Conservation (phyloP, 2,888 invertebrate species). For the Ditylenchus weischeri region DNA sequence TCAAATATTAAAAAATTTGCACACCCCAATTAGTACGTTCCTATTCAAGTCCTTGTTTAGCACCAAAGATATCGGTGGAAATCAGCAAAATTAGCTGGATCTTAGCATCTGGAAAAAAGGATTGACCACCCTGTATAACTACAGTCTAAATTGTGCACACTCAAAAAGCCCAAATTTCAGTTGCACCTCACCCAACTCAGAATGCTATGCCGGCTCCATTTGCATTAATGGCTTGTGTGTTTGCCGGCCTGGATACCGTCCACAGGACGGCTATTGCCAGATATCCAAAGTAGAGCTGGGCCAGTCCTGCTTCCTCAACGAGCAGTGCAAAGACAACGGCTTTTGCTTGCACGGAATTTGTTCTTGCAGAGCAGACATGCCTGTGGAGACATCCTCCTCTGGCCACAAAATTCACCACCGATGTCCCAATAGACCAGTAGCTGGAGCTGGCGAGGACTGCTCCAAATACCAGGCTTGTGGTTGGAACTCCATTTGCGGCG, state of each 20-base stretch:
- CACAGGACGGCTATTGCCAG: slow-evolving; percentile 30
- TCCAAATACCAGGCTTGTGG: slow-evolving; percentile 41
- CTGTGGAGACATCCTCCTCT: neutral
- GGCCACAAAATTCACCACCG: slow-evolving; percentile 11
- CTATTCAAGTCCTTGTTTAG: too few relatives aligned
- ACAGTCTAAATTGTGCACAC: too few relatives aligned
- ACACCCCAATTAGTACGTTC: too few relatives aligned
- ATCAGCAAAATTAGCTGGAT: too few relatives aligned
- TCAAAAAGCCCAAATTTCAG: too few relatives aligned
- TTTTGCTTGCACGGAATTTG: slow-evolving; percentile 39
- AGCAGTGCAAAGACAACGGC: slow-evolving; percentile 33
- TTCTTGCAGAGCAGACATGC: slow-evolving; percentile 7
- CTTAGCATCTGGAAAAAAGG: too few relatives aligned
- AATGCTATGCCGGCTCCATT: slow-evolving; percentile 34
- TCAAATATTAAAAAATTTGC: too few relatives aligned
- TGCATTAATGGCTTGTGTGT: slow-evolving; percentile 48
- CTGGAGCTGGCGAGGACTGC: slow-evolving; percentile 51
- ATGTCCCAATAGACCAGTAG: slow-evolving; percentile 38
- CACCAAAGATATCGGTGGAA: too few relatives aligned
- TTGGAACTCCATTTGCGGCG: slow-evolving; percentile 40
- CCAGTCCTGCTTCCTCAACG: slow-evolving; percentile 33
- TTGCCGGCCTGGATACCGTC: slow-evolving; percentile 46
- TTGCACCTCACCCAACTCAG: slow-evolving; percentile 14
- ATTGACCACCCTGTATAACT: too few relatives aligned
- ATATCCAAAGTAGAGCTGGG: slow-evolving; percentile 32